Conservation (phyloP, 2,888 invertebrate species). For the Synergus gifuensis region DNA sequence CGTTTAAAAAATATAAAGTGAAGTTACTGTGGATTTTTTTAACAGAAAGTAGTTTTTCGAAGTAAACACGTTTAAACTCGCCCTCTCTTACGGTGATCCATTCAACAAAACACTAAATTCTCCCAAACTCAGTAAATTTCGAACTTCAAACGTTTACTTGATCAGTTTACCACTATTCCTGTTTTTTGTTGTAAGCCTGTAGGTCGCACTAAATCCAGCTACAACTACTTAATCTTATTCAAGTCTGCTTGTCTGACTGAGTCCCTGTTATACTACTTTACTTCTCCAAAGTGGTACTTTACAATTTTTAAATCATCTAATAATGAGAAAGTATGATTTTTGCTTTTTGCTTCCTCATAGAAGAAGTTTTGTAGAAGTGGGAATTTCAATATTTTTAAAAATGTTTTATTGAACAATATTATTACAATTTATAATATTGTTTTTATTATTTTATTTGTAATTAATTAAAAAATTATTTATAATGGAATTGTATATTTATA, state of each 20-base stretch:
- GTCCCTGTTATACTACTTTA: background rate
- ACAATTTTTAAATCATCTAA: background rate
- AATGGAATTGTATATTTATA: too few relatives aligned
- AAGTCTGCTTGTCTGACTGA: background rate
- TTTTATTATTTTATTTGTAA: too few relatives aligned
- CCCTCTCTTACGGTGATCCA: background rate
- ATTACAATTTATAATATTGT: too few relatives aligned
- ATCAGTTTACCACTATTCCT: background rate
- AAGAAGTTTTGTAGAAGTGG: too few relatives aligned
- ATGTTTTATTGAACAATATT: too few relatives aligned
- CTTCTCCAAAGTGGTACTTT: background rate
- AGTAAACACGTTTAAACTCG: too few relatives aligned
- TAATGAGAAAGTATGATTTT: too few relatives aligned
- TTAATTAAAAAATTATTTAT: too few relatives aligned
- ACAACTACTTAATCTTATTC: background rate
- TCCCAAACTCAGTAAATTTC: conserved; percentile 28
- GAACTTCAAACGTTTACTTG: background rate
- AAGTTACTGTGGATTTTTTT: too few relatives aligned
- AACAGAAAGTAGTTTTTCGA: too few relatives aligned
- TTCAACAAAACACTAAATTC: conserved; percentile 14
- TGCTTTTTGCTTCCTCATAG: too few relatives aligned
- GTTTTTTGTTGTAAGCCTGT: background rate
- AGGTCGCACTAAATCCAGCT: background rate
- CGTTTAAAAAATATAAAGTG: background rate
- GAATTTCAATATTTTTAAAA: too few relatives aligned